These are phyloP conservation scores for Falco concolor DNA, from an alignment of 2,797 vertebrate species.

Conservation along the genomic window DNA sequence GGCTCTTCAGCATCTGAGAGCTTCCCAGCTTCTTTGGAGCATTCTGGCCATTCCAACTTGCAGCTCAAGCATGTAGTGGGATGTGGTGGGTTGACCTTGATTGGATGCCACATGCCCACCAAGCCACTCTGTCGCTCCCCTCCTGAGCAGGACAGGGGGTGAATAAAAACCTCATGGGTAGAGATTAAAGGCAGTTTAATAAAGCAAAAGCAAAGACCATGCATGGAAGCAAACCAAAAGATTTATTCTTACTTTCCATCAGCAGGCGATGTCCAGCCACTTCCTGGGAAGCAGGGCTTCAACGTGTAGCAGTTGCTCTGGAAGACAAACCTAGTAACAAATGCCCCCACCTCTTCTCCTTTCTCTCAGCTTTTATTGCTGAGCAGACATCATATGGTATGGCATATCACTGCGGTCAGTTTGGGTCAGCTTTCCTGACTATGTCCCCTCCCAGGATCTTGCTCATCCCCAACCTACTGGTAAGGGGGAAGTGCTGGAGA, in stretches of 20 bases:
- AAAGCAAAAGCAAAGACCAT: not conserved
- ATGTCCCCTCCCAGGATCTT: not conserved
- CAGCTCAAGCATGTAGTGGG: accelerated
- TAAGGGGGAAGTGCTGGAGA: not conserved
- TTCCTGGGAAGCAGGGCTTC: not conserved
- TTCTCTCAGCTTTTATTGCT: not conserved
- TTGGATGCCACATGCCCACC: not conserved
- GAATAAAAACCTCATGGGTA: not conserved
- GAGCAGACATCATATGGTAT: not conserved
- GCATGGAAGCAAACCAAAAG: not conserved
- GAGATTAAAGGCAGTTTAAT: not conserved
- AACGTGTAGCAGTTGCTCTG: not conserved
- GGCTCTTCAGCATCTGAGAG: not conserved
- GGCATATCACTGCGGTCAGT: not conserved
- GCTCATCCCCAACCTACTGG: not conserved
- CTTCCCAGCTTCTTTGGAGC: not conserved
- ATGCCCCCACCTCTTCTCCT: not conserved
- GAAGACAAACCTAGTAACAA: not conserved
- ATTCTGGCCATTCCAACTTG: not conserved
- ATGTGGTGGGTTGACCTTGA: not conserved
- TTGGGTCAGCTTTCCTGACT: not conserved
- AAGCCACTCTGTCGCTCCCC: not conserved
- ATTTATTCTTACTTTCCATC: constrained; percentile 5
- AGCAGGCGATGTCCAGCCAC: not conserved
- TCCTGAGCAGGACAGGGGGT: not conserved